A percentile compares a stretch with the other conserved stretches of the same genome.
These are phyloP conservation scores for Steinernema khuongi DNA, from an alignment of 1,140 invertebrate genomes.

Conservation along the genomic window DNA sequence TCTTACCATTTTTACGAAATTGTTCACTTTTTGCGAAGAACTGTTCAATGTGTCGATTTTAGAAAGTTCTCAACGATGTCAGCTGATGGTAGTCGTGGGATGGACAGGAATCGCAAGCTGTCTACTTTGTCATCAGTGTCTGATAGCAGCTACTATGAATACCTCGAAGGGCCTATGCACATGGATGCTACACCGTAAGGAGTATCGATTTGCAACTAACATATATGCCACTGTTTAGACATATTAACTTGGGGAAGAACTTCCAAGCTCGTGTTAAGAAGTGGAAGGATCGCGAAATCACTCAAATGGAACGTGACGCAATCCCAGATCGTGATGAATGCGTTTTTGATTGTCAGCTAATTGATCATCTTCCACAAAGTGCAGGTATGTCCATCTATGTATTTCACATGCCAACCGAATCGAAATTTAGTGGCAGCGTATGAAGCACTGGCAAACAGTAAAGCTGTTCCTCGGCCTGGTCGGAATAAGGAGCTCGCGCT, in stretches of 20 bases:
- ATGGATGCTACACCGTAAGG: slow-evolving; percentile 48
- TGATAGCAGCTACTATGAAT: slow-evolving; percentile 31
- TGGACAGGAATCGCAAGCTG: slow-evolving; percentile 21
- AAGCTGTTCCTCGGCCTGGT: slow-evolving; percentile 68
- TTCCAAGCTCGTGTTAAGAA: slow-evolving; percentile 71
- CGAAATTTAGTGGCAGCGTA: slow-evolving; percentile 57
- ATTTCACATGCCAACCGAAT: neutral
- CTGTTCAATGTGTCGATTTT: slow-evolving; percentile 2
- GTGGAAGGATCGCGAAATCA: slow-evolving; percentile 50
- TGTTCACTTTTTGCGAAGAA: slow-evolving; percentile 18
- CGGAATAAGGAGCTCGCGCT: slow-evolving; percentile 89
- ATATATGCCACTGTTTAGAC: slow-evolving; percentile 59
- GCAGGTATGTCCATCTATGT: slow-evolving; percentile 36
- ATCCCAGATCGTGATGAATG: slow-evolving; percentile 54
- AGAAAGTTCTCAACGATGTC: slow-evolving; percentile 20
- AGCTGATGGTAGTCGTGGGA: slow-evolving; percentile 16
- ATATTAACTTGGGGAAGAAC: slow-evolving; percentile 82
- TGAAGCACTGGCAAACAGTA: slow-evolving; percentile 74
- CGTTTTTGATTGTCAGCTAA: slow-evolving; percentile 51
- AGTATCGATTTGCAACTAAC: slow-evolving; percentile 21
- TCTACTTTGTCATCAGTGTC: slow-evolving; percentile 27
- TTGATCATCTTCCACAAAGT: slow-evolving; percentile 46
- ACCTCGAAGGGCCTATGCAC: slow-evolving; percentile 15
- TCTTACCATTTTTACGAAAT: neutral
- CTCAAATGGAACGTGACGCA: slow-evolving; percentile 44